Percentiles rank a stretch among this genome's conserved stretches.
Conservation (phyloP, 2,888 invertebrate species). For the Drosophila monieri region DNA sequence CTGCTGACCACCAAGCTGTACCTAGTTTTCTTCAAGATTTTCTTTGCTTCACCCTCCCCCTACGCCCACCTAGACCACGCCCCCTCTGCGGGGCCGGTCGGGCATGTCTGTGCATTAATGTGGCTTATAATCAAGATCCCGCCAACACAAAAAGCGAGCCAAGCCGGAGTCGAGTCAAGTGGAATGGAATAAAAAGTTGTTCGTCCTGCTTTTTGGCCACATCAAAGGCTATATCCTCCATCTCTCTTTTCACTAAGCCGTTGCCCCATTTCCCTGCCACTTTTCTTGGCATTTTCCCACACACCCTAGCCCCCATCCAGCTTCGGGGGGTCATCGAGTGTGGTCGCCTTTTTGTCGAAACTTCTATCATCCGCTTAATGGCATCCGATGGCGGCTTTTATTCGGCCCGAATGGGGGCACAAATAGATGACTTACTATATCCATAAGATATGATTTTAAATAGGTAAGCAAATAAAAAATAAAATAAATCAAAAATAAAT, state of each 20-base stretch:
- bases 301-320: not conserved
- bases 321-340: conserved; percentile 57
- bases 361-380: conserved; percentile 41
- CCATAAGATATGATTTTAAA: too few species aligned
- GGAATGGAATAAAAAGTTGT: conserved; percentile 40
- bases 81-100: conserved; percentile 3
- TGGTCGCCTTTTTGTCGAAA: conserved; percentile 65
- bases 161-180: conserved; percentile 40
- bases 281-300: not conserved
- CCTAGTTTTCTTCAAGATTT: conserved; percentile 37
- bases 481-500: too few species aligned
- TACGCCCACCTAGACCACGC: not conserved
- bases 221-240: conserved; percentile 34
- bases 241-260: not conserved
- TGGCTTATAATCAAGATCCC: conserved; percentile 74
- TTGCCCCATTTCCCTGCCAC: too few species aligned
- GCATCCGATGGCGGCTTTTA: too few species aligned
- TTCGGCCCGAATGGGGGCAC: too few species aligned
- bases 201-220: conserved; percentile 40
- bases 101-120: conserved; percentile 79
- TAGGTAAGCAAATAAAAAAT: too few species aligned
- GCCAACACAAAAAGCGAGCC: conserved; percentile 28
- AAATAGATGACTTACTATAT: too few species aligned
- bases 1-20: conserved; percentile 63
- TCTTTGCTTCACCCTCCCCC: conserved; percentile 28